Percentiles rank a stretch among this genome's conserved stretches.
phyloP scores from a whole-genome alignment of 64 coral and sea anemone genomes.

The Stichodactyla helianthus region DNA sequence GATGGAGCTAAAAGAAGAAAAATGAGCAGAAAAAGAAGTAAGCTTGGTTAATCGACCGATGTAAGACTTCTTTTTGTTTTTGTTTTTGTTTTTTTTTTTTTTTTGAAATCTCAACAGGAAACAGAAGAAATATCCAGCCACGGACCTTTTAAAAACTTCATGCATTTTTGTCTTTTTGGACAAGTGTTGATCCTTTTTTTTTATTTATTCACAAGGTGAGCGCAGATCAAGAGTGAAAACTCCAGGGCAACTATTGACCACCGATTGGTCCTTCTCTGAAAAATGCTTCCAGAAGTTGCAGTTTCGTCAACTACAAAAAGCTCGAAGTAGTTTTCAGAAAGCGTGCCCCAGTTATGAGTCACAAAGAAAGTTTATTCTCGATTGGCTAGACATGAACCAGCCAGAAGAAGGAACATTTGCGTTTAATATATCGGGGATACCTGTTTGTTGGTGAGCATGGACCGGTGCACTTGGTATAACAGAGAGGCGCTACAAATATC shows the following conservation, averaged over 20 bases:
- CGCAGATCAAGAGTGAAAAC: not conserved
- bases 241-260: not conserved
- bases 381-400: conserved; percentile 21
- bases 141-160: not conserved
- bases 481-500: conserved; percentile 5
- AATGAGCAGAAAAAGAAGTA: not conserved
- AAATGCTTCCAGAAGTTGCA: not conserved
- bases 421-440: not conserved
- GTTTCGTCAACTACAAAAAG: not conserved
- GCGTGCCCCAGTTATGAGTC: not conserved
- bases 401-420: not conserved
- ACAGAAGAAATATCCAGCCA: not conserved
- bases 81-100: not conserved
- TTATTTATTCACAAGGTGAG: not conserved
- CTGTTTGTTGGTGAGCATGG: conserved; percentile 26
- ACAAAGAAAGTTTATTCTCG: conserved; percentile 4
- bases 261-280: not conserved
- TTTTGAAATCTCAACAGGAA: not conserved
- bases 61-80: not conserved
- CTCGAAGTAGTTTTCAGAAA: not conserved
- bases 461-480: conserved; percentile 30
- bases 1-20: not conserved
- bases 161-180: not conserved
- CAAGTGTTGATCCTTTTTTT: not conserved
- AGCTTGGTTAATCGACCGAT: not conserved